Evolutionary conservation across 2,888 invertebrate species (phyloP), one percentile per base, ranked within the genome.

Genomic region (Tachystola acroxantha): DNA sequence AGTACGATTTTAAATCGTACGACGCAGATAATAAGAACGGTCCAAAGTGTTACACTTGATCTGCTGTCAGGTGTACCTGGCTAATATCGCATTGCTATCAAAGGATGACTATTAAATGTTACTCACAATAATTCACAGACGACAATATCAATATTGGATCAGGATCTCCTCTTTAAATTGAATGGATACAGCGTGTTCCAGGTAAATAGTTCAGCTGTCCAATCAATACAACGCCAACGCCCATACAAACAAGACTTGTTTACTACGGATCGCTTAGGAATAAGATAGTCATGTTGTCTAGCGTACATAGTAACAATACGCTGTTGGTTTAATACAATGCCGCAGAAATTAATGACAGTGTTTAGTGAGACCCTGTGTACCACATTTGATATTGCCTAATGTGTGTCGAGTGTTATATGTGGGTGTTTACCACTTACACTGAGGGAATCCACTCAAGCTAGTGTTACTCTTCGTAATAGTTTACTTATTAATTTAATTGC

Each of bases 21-120:
- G n/a, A n/a, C n/a, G n/a, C n/a, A n/a, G n/a, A n/a, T n/a, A n/a
- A n/a, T n/a, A n/a, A n/a, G n/a, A n/a, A n/a, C n/a, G n/a, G n/a
- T n/a, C n/a, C n/a, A n/a, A n/a, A n/a, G n/a, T n/a, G n/a, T n/a
- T n/a, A n/a, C n/a, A n/a, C n/a, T n/a, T n/a, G n/a, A n/a, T n/a
- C n/a, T n/a, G n/a, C n/a, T n/a, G n/a, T n/a, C n/a, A n/a, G n/a
- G n/a, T n/a, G n/a, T n/a, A n/a, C n/a, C n/a, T n/a, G n/a, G n/a
- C n/a, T n/a, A n/a, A n/a, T n/a, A n/a, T n/a, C n/a, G n/a, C n/a
- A n/a, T n/a, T n/a, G n/a, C n/a, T n/a, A n/a, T n/a, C n/a, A n/a
- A 16, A 16, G 16, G 79, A 75, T 76, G 68, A 77, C 73, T 64
- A 64, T 69, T 69, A 73, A 73, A 70, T 72, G 74, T 71, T 68